Conservation (phyloP, 1,140 invertebrate species). For the Caligus rogercresseyi region DNA sequence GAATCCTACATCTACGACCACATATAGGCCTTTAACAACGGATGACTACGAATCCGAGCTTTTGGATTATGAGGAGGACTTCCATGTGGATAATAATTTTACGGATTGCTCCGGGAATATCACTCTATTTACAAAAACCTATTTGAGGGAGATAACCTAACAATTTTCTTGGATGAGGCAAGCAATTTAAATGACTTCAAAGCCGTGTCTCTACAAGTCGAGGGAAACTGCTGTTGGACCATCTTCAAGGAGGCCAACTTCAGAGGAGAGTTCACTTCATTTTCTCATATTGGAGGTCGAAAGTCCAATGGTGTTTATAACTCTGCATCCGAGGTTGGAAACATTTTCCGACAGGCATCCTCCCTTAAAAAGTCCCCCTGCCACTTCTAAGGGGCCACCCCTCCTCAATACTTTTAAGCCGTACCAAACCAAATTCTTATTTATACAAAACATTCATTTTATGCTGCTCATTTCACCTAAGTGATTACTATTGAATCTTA, state of each 20-base stretch:
- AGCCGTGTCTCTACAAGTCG: neutral
- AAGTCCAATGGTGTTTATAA: neutral
- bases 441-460: too few species aligned
- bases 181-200: neutral
- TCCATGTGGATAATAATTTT: neutral
- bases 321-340: neutral
- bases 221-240: constrained; percentile 11
- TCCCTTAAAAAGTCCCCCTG: constrained; percentile 5
- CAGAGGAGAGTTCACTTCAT: neutral
- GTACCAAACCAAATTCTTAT: too few species aligned
- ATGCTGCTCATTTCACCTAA: too few species aligned
- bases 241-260: neutral
- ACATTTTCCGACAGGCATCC: neutral
- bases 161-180: neutral
- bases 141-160: neutral
- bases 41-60: neutral
- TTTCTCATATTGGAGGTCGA: neutral
- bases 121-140: neutral
- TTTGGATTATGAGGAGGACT: neutral
- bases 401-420: too few species aligned
- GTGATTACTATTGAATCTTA: too few species aligned
- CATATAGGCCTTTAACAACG: neutral
- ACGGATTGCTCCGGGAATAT: constrained; percentile 1
- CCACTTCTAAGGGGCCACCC: too few species aligned
- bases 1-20: neutral